Conservation (phyloP, 2,113 vertebrate species). For the Reinhardtius hippoglossoides region DNA sequence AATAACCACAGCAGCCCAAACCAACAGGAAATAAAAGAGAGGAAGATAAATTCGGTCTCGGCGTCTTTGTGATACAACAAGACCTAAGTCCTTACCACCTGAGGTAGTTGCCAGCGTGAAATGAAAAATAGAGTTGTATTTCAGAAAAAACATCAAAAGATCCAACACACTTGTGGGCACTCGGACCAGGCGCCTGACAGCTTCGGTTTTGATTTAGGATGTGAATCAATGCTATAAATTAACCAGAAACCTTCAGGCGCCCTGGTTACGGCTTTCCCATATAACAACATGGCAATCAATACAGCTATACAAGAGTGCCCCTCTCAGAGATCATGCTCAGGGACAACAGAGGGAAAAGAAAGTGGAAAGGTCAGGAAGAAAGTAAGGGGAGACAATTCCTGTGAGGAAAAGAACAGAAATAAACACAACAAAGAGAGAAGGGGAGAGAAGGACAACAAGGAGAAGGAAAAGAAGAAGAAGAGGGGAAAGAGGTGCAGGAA, state of each 20-base stretch:
- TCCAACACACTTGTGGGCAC: conserved; percentile 50
- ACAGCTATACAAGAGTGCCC: conserved; percentile 18
- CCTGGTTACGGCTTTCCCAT: conserved; percentile 29
- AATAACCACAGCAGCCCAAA: conserved; percentile 54
- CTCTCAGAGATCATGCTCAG: conserved; percentile 8
- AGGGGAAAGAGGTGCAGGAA: too few relatives aligned
- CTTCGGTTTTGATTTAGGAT: conserved; percentile 32
- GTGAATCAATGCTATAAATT: conserved; percentile 20
- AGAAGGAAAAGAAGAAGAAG: not conserved
- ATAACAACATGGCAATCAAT: conserved; percentile 22
- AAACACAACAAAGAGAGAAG: not conserved
- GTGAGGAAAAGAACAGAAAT: not conserved
- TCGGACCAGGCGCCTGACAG: conserved; percentile 30
- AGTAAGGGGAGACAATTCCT: conserved; percentile 9
- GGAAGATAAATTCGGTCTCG: conserved; percentile 42
- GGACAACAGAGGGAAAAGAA: not conserved
- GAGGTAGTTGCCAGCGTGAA: conserved; percentile 85
- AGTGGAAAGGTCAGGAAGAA: not conserved
- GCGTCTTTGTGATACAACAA: conserved; percentile 70
- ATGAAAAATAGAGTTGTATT: conserved; percentile 83
- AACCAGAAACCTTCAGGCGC: conserved; percentile 40
- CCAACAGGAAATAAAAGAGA: conserved; percentile 41
- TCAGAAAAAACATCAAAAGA: conserved; percentile 66
- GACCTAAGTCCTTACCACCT: conserved; percentile 87
- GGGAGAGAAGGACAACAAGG: too few relatives aligned